These are phyloP conservation scores for Anableps anableps DNA, from an alignment of 2,797 vertebrate genomes.

Conservation along the genomic window DNA sequence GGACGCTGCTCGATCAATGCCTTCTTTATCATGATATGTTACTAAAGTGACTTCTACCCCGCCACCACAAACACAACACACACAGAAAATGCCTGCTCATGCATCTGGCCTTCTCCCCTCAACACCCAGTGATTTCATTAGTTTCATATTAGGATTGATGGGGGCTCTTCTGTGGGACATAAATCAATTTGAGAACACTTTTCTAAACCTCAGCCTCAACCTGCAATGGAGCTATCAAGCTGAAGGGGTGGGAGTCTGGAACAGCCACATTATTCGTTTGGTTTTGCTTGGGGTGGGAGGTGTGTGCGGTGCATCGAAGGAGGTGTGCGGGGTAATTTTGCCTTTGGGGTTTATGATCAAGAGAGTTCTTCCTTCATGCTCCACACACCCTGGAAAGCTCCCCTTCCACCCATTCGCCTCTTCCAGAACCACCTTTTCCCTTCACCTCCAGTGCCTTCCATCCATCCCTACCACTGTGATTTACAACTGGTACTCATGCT, in stretches of 20 bases:
- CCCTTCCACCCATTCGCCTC: slow-evolving; percentile 46
- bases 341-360: slow-evolving; percentile 76
- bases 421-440: slow-evolving; percentile 57
- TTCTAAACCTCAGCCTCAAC: slow-evolving; percentile 60
- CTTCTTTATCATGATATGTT: slow-evolving; percentile 74
- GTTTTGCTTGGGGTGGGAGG: slow-evolving; percentile 47
- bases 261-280: slow-evolving; percentile 73
- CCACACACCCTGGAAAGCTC: slow-evolving; percentile 46
- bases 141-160: slow-evolving; percentile 80
- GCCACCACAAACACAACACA: slow-evolving; percentile 16
- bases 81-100: slow-evolving; percentile 26
- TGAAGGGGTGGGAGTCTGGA: slow-evolving; percentile 61
- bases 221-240: slow-evolving; percentile 71
- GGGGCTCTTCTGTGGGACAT: slow-evolving; percentile 70
- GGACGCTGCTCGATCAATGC: slow-evolving; percentile 67
- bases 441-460: slow-evolving; percentile 58
- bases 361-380: slow-evolving; percentile 69
- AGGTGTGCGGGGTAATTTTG: slow-evolving; percentile 59
- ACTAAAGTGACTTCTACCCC: slow-evolving; percentile 59
- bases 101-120: slow-evolving; percentile 43
- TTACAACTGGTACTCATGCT: slow-evolving; percentile 77
- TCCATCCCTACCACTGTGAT: slow-evolving; percentile 72
- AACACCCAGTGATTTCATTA: slow-evolving; percentile 77
- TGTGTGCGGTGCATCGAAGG: slow-evolving; percentile 13
- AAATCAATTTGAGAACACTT: slow-evolving; percentile 77